Percentiles rank a stretch among this genome's conserved stretches.
These are phyloP conservation scores for Lasioglossum oenotherae DNA, from an alignment of 2,888 invertebrate species.

Conservation along the genomic window DNA sequence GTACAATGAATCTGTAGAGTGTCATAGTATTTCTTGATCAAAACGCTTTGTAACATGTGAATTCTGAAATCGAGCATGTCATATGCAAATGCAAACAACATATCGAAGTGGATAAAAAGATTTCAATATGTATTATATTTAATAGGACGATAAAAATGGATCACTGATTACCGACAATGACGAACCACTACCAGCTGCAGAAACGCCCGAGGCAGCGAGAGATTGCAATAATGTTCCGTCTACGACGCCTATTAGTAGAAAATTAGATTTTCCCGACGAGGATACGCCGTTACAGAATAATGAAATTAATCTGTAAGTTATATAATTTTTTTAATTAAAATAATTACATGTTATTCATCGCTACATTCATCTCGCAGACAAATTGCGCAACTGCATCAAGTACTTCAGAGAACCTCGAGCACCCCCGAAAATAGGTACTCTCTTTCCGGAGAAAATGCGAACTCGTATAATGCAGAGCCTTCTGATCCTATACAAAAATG, in stretches of 20 bases:
- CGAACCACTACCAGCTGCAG: background rate
- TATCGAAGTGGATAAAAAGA: background rate
- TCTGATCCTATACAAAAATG: constrained; percentile 69
- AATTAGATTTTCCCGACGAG: constrained; percentile 75
- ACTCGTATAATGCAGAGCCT: constrained; percentile 70
- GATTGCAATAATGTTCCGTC: background rate
- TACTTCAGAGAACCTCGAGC: constrained; percentile 74
- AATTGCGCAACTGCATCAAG: constrained; percentile 78
- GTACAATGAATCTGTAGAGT: too few relatives aligned
- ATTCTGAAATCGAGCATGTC: too few relatives aligned
- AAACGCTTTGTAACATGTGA: too few relatives aligned
- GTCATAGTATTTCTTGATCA: too few relatives aligned
- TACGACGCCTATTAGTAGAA: constrained; percentile 70
- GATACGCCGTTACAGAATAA: constrained; percentile 69
- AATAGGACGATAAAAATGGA: constrained; percentile 21
- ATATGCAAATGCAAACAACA: background rate
- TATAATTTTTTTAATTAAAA: background rate
- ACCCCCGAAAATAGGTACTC: constrained; percentile 78
- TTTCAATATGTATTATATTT: constrained; percentile 4
- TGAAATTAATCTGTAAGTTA: constrained; percentile 73
- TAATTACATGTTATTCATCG: background rate
- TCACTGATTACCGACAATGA: background rate
- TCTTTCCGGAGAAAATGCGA: constrained; percentile 72
- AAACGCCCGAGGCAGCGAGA: background rate
- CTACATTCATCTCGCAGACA: constrained; percentile 64